Percentiles rank a stretch among this genome's conserved stretches.
Conservation (phyloP, 92 coral and sea anemone genomes). For the Siderastrea radians region DNA sequence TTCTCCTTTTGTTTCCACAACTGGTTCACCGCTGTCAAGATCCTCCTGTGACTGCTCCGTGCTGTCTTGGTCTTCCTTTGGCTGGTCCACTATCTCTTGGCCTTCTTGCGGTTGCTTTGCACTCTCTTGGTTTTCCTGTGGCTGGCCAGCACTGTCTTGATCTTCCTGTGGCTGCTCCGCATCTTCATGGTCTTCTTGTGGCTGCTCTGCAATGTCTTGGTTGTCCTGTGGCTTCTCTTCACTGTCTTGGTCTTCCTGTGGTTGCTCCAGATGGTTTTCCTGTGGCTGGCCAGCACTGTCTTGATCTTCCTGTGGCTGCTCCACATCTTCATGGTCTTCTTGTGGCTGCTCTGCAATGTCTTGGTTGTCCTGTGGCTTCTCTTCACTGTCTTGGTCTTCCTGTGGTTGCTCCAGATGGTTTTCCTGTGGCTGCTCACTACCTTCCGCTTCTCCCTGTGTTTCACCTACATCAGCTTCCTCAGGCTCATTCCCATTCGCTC, state of each 20-base stretch:
- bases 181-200: too few species aligned
- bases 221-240: too few species aligned
- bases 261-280: not conserved
- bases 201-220: too few species aligned
- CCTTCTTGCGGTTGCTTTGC: too few species aligned
- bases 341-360: not conserved
- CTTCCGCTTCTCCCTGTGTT: not conserved
- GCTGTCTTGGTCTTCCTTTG: too few species aligned
- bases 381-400: slow-evolving; percentile 8
- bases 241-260: not conserved
- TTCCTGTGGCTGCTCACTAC: too few species aligned
- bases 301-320: not conserved
- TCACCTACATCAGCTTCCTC: not conserved
- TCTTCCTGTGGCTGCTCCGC: too few species aligned
- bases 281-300: too few species aligned
- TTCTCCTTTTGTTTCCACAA: not conserved
- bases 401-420: not conserved
- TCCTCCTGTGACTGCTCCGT: too few species aligned
- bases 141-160: too few species aligned
- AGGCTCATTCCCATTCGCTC: slow-evolving; percentile 64
- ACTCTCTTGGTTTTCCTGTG: too few species aligned
- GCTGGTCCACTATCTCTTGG: too few species aligned
- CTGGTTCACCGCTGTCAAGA: not conserved
- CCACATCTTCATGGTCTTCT: not conserved
- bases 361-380: not conserved